Evolutionary conservation across 2,888 invertebrate genomes (phyloP).

Genomic region (Bugulina stolonifera): DNA sequence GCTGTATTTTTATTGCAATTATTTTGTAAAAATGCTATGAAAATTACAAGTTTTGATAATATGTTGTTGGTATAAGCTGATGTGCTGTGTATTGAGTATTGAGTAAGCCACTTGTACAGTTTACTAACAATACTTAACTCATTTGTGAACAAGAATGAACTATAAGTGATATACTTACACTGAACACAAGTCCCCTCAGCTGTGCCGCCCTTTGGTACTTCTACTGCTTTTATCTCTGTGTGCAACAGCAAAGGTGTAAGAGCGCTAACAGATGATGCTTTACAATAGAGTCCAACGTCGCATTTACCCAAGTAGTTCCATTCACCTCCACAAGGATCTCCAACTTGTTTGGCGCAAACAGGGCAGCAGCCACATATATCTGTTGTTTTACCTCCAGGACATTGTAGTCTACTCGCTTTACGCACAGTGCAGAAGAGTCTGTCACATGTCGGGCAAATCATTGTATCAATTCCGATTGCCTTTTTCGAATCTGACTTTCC

Average conservation of each 20-base stretch:
- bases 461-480: not conserved
- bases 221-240: not conserved
- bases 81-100: too few species aligned
- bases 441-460: slow-evolving; percentile 47
- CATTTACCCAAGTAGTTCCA: slow-evolving; percentile 49
- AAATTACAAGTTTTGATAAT: too few species aligned
- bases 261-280: slow-evolving; percentile 28
- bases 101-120: too few species aligned
- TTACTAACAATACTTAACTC: too few species aligned
- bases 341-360: slow-evolving; percentile 46
- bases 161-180: not conserved
- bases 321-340: slow-evolving; percentile 48
- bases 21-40: too few species aligned
- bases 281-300: slow-evolving; percentile 43
- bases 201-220: slow-evolving; percentile 18
- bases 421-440: slow-evolving; percentile 45
- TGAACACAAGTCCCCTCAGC: slow-evolving; percentile 22
- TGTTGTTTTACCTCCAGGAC: slow-evolving; percentile 45
- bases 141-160: not conserved
- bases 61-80: too few species aligned
- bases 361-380: slow-evolving; percentile 51
- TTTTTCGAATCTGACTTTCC: not conserved
- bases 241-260: slow-evolving; percentile 1
- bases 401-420: slow-evolving; percentile 37
- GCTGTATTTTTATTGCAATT: too few species aligned